Conservation (phyloP, 2,113 vertebrate species). For the Aptenodytes forsteri region DNA sequence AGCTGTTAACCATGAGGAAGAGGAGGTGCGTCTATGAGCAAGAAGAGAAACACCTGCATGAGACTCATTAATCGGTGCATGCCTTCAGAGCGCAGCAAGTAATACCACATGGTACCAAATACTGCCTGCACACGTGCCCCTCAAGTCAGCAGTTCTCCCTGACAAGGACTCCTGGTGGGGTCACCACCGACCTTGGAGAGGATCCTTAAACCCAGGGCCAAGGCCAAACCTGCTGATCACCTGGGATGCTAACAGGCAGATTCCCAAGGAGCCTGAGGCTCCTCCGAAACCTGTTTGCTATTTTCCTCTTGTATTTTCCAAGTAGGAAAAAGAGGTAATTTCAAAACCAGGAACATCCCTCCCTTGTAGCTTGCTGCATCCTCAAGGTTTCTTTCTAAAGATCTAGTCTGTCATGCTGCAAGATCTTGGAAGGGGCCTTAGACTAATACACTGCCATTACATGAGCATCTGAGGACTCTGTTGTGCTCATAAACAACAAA, state of each 20-base stretch:
- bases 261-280: not conserved
- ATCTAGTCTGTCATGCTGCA: not conserved
- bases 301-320: not conserved
- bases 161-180: not conserved
- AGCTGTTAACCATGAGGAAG: not conserved
- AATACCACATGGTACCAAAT: not conserved
- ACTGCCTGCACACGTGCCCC: fast-evolving
- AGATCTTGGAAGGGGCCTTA: not conserved
- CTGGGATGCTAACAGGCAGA: no score
- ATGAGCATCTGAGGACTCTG: not conserved
- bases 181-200: not conserved
- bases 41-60: not conserved
- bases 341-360: not conserved
- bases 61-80: fast-evolving
- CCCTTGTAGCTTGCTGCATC: not conserved
- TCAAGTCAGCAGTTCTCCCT: not conserved
- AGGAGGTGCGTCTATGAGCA: not conserved
- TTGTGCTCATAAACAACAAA: not conserved
- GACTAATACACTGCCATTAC: not conserved
- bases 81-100: not conserved
- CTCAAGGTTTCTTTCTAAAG: not conserved
- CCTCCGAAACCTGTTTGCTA: not conserved
- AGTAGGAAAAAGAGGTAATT: not conserved
- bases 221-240: not conserved
- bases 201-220: not conserved